A percentile compares a stretch with the other conserved stretches of the same genome.
These are phyloP conservation scores for Augochlora pura DNA, from an alignment of 1,140 invertebrate species.

Conservation along the genomic window DNA sequence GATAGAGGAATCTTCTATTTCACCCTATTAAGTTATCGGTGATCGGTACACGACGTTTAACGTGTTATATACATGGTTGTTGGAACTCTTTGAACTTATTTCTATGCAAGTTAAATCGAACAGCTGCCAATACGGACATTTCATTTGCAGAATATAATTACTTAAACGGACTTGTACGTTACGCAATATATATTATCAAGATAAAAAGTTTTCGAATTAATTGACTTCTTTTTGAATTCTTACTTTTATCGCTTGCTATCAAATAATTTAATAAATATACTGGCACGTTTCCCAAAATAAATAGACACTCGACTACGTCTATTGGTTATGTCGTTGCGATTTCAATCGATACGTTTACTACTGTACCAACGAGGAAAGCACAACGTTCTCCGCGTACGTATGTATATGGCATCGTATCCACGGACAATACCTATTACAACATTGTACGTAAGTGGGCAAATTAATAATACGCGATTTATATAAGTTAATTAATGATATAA, in stretches of 20 bases:
- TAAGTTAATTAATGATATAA: constrained; percentile 17
- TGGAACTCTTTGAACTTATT: constrained; percentile 10
- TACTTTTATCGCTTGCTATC: neutral
- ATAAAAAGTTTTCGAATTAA: neutral
- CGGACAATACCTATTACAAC: constrained; percentile 39
- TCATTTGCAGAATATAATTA: constrained; percentile 6
- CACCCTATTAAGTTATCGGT: no score
- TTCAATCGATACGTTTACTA: neutral
- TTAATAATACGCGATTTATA: constrained; percentile 18
- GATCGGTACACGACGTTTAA: no score
- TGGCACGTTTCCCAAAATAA: constrained; percentile 67
- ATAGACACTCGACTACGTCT: neutral
- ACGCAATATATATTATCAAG: neutral
- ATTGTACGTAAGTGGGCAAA: constrained; percentile 22
- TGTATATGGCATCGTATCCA: constrained; percentile 69
- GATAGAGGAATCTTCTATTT: no score
- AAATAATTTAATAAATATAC: constrained; percentile 45
- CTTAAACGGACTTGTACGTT: constrained; percentile 8
- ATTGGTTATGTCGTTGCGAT: neutral
- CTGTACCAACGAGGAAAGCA: no score
- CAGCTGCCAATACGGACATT: constrained; percentile 38
- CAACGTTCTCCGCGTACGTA: constrained; percentile 20
- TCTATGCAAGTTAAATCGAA: constrained; percentile 10
- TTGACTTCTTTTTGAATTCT: neutral
- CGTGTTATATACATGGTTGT: neutral